Percentiles rank a stretch among this genome's conserved stretches.
These are phyloP conservation scores for Limnothrissa miodon DNA, from an alignment of 2,113 vertebrate genomes.

Conservation along the genomic window DNA sequence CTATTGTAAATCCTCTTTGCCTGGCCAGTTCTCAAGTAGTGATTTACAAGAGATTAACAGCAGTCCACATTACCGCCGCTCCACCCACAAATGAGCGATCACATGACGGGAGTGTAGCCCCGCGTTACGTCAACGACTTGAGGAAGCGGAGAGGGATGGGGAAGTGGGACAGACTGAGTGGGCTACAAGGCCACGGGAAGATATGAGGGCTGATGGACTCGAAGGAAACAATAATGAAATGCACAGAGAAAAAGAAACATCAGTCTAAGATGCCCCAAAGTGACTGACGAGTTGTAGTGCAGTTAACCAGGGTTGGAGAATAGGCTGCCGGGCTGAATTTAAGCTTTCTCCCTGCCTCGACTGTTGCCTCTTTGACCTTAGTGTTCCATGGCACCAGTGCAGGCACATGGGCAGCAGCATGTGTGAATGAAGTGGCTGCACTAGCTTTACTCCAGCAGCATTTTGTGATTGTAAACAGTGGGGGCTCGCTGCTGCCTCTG, in stretches of 20 bases:
- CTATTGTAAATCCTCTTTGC: slow-evolving; percentile 73
- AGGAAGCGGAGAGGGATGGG: background rate
- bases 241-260: background rate
- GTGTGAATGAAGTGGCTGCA: slow-evolving; percentile 16
- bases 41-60: slow-evolving; percentile 72
- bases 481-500: slow-evolving; percentile 14
- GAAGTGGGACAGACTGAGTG: background rate
- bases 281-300: background rate
- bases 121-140: background rate
- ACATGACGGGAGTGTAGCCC: background rate
- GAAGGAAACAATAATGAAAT: background rate
- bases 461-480: background rate
- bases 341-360: too few relatives aligned
- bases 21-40: slow-evolving; percentile 61
- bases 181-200: background rate
- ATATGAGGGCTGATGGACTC: background rate
- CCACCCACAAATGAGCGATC: background rate
- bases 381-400: background rate
- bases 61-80: background rate
- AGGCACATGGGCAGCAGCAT: background rate
- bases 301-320: background rate
- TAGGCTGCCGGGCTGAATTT: background rate
- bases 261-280: background rate
- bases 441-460: background rate
- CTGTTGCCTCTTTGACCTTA: background rate